Conservation (phyloP, 2,797 vertebrate species). For the Karalla daura region DNA sequence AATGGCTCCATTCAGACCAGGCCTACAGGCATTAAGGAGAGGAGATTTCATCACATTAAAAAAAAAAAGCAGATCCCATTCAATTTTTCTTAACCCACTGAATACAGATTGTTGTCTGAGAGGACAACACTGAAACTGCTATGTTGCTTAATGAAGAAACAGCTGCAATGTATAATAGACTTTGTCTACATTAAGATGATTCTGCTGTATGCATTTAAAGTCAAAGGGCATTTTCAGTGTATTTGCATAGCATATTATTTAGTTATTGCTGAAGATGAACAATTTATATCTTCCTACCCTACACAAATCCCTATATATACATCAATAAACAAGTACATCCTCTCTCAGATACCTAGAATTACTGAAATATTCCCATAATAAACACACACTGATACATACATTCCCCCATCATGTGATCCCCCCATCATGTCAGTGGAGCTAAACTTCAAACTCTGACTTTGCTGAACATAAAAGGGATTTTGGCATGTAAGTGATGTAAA, state of each 20-base stretch:
- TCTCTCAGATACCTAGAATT: constrained; percentile 9
- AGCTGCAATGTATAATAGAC: background rate
- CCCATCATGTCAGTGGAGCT: background rate
- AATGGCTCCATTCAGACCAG: constrained; percentile 75
- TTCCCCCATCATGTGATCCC: background rate
- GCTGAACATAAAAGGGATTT: constrained; percentile 12
- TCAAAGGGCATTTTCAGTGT: background rate
- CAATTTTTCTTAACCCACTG: too few relatives aligned
- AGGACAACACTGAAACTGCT: too few relatives aligned
- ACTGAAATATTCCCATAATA: constrained; percentile 16
- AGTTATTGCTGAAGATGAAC: background rate
- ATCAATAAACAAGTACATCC: constrained; percentile 21
- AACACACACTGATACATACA: constrained; percentile 15
- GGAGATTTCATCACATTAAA: background rate
- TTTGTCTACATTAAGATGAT: background rate
- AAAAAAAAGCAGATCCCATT: background rate
- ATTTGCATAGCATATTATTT: constrained; percentile 7
- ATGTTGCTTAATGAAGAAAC: background rate
- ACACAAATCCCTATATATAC: background rate
- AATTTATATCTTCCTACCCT: constrained; percentile 14
- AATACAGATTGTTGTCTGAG: too few relatives aligned
- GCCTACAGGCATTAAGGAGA: constrained; percentile 48
- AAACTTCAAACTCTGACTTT: background rate
- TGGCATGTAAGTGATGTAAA: background rate
- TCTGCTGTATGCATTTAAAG: background rate